Base-by-base conservation (phyloP, 2,113 vertebrate species). In the Argyrosomus japonicus region DNA sequence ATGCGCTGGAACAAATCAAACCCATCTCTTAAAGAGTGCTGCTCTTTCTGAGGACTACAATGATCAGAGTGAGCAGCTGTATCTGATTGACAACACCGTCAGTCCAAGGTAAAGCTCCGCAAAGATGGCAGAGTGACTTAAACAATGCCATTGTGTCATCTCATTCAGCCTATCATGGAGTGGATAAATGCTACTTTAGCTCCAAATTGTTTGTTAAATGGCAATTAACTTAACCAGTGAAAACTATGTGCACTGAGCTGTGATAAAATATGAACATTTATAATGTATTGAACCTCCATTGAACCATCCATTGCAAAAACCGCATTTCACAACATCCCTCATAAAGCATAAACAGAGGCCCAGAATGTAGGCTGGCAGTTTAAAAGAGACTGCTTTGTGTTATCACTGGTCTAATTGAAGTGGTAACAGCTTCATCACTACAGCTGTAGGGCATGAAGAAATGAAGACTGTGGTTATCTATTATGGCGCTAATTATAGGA, bases 401-500 rank as follows among this genome's bases (percentile, higher is more conserved):
- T 90, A 89, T 81, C 79, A 29, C 71, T 79, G 73, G 58, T 86
- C 74, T 86, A 86, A 87, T 69, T 91, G 84, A 90, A 83, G 72
- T 53, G 50, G 70, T 84, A 83, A 85, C 82, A 82, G 84, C 86
- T 85, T 79, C 84, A 82, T 88, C 79, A 75, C 71, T 81, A 54
- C 81, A 89, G 84, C 91, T 65, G 27, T 15, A 64, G 85, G 90
- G 48, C 58, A 68, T 62, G 73, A 17, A 80, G 83, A 89, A 90
- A 88, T 79, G 82, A 92, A 88, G 84, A 90, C 77, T 85, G 56
- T 81, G 74, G 82, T 87, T 87, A 87, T 89, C 86, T 90, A 82
- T 90, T 88, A 93, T 84, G 73, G 21, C 6, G 47, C 79, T 91
- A 93, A 93, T 93, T 94, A 92, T 91, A 90, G 90, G 71, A 89